Evolutionary conservation across 1,140 invertebrate species (phyloP), one percentile per base, ranked within the genome.

Genomic region (Bombyx mandarina): DNA sequence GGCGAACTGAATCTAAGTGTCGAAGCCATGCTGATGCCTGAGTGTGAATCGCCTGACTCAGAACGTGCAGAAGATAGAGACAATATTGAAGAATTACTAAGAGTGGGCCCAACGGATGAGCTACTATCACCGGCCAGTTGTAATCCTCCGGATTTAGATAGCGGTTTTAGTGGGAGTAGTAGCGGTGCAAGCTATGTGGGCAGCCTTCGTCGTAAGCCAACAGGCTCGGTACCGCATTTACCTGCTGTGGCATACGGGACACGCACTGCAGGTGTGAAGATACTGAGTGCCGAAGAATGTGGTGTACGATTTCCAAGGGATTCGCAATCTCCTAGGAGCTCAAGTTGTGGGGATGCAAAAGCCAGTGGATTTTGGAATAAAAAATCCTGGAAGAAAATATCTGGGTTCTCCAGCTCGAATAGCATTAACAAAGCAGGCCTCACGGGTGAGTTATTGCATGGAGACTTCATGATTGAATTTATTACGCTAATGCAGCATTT

Each of bases 21-120:
- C 43, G 95, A 96, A 85, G 94, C 94, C 49, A 96, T 96, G 94
- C 82, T 95, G 54, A 95, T 95, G 94, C 94, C 93, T 9, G 89
- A 89, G 74, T 88, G 74, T 66, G 82, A 82, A 74, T 81, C 79
- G n/a, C 82, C 79, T 52, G 83, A 81, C 76, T 85, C 79, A 8
- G 81, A 88, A 62, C 75, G 86, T 50, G 86, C 83, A 12, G 85
- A 90, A 77, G 82, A 87, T 71, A 79, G 90, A 81, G 83, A 91
- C 75, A 83, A 90, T 70, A 80, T 92, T 58, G 92, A 93, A 71
- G 92, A 93, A 81, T 77, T 93, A 22, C 82, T 93, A 61, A 89
- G 90, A 67, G 91, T 93, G 63, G 91, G 92, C 62, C 91, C 93
- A 1, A 93, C 93, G 45, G 93, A 94, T 74, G 92, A 94, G 63